Evolutionary conservation across 1,140 invertebrate species (phyloP), one percentile per base, ranked within the genome.

Genomic region (Trichonephila clavipes): DNA sequence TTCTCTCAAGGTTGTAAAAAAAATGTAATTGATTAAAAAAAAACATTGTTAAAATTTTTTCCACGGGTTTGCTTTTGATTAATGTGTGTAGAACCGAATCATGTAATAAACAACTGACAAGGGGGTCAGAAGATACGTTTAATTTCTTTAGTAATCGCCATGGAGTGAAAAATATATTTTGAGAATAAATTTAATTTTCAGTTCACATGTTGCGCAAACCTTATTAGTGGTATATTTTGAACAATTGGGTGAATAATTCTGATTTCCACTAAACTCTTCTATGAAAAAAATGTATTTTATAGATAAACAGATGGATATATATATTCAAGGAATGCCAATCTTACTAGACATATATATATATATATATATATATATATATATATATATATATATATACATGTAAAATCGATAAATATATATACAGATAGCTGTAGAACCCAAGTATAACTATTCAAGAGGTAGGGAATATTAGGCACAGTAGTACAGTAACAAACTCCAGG

Each of bases 81-180:
- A 87, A 87, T 87, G 61, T 62, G 58, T 64, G 61, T 51, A 21
- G 61, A 40, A 87, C 58, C 58, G 34, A 62, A 64, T 87, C 61
- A 64, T 64, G 85, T 87, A 62, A 87, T 87, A 87, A 87, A 87
- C 85, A 87, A 64, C 21, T 62, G 28, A 64, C 34, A 87, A 51
- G 28, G 10, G 62, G 85, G 85, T 87, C 85, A 87, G 24, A 87
- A 28, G 59, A 87, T 19, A 16, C 19, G 61, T 34, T 87, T 87
- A 51, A 64, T 64, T 87, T 87, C 16, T 61, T 62, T n/a, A 21
- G 82, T 58, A 24, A 83, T 34, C 24, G 28, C 16, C 28, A 62
- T 12, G 24, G 12, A 64, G 5, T 5, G 62, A 64, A 62, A 62
- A 87, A 28, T 34, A 51, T 59, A 19, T 28, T n/a, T 44, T 58